A percentile compares a stretch with the other conserved stretches of the same genome.
Evolutionary conservation across 2,888 invertebrate genomes (phyloP).

Genomic region (Agapostemon virescens): DNA sequence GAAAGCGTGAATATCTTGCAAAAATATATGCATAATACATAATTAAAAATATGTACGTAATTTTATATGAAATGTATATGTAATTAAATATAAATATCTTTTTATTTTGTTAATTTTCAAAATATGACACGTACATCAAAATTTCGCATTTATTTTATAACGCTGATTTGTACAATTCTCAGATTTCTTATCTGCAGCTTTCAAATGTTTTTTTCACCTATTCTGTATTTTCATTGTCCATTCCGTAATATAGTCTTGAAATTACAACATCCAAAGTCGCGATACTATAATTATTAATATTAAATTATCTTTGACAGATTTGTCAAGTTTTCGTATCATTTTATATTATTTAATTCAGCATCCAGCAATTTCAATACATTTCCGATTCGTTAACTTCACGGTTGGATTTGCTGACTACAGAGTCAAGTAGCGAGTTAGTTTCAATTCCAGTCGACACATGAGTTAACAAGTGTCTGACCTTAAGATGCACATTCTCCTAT

Average conservation of each 20-base stretch:
- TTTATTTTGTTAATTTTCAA: neutral
- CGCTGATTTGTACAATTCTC: neutral
- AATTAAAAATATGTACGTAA: too few species aligned
- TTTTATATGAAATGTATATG: too few species aligned
- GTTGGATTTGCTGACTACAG: neutral
- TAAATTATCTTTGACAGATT: neutral
- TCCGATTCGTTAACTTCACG: neutral
- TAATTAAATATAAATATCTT: neutral
- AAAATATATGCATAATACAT: neutral
- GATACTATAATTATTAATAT: neutral
- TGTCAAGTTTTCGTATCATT: neutral
- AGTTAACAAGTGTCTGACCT: conserved; percentile 11
- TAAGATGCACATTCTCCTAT: neutral
- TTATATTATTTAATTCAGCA: neutral
- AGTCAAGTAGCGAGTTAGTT: neutral
- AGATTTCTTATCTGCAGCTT: neutral
- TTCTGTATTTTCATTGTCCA: neutral
- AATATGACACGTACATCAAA: neutral
- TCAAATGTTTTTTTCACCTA: neutral
- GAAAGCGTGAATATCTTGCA: too few species aligned
- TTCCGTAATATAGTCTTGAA: neutral
- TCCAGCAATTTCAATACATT: neutral
- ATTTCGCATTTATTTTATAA: neutral
- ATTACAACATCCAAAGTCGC: neutral
- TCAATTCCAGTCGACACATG: conserved; percentile 1